Conservation (phyloP, 2,113 vertebrate genomes). For the Anhinga rufa region DNA sequence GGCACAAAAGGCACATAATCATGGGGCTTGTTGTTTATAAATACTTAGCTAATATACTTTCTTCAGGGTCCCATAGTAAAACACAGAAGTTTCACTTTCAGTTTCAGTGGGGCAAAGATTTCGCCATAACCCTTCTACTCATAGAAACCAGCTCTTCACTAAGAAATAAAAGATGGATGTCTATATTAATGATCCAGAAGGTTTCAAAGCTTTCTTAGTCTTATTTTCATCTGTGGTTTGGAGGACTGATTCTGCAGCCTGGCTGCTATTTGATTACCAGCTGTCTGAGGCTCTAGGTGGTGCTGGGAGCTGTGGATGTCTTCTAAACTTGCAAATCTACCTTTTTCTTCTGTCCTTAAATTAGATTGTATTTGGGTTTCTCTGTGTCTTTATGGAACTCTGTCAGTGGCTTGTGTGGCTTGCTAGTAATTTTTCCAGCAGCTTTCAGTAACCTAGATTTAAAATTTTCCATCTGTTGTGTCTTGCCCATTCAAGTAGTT, state of each 20-base stretch:
- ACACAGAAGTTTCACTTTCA: not conserved
- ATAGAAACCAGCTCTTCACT: not conserved
- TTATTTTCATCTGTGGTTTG: not conserved
- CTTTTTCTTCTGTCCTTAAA: not conserved
- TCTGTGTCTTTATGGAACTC: not conserved
- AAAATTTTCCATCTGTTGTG: not conserved
- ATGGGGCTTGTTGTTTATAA: not conserved
- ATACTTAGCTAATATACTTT: not conserved
- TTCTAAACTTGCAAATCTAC: not conserved
- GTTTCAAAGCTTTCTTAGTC: not conserved
- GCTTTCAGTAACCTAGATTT: not conserved
- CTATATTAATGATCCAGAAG: not conserved
- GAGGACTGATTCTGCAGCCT: not conserved
- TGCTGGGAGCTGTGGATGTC: not conserved
- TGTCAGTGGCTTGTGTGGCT: not conserved
- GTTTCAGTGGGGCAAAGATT: not conserved
- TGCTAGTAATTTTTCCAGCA: not conserved
- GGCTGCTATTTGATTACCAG: not conserved
- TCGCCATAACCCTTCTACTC: not conserved
- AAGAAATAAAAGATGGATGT: not conserved
- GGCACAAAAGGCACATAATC: not conserved
- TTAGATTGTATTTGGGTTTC: not conserved
- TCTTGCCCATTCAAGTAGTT: not conserved
- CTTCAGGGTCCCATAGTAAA: not conserved
- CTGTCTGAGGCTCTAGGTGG: not conserved